Conservation (phyloP, 2,113 vertebrate genomes). For the Carassius carassius region DNA sequence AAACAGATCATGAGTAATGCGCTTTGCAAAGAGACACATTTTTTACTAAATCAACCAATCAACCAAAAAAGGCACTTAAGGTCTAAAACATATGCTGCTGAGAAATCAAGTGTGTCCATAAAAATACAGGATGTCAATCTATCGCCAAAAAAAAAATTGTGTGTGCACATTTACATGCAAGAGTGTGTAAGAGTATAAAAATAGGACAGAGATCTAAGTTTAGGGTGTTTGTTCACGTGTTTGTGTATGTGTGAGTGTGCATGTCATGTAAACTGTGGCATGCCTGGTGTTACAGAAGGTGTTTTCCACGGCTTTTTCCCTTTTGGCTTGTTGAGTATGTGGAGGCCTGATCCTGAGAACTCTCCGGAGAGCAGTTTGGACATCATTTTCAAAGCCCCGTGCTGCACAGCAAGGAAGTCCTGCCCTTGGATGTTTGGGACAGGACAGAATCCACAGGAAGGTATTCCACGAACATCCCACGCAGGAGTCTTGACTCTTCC, state of each 20-base stretch:
- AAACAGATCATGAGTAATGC: constrained; percentile 52
- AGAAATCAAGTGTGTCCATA: background rate
- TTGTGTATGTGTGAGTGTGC: background rate
- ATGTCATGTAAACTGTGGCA: constrained; percentile 54
- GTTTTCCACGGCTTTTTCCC: constrained; percentile 62
- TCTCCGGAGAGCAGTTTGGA: constrained; percentile 64
- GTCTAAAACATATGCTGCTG: constrained; percentile 31
- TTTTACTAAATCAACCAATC: constrained; percentile 42
- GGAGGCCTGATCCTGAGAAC: constrained; percentile 63
- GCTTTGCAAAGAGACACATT: constrained; percentile 36
- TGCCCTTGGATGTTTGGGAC: constrained; percentile 70
- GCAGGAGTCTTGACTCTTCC: constrained; percentile 57
- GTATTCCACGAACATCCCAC: constrained; percentile 74
- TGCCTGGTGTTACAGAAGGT: constrained; percentile 66
- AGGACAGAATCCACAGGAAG: constrained; percentile 67
- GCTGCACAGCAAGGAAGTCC: constrained; percentile 75
- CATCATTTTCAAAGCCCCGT: constrained; percentile 70
- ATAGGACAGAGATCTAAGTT: constrained; percentile 12
- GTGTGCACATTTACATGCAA: no score
- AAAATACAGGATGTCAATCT: background rate
- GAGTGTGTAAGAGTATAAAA: constrained; percentile 14
- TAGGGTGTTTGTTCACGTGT: constrained; percentile 14
- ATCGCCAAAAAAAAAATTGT: background rate
- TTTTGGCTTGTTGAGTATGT: constrained; percentile 65
- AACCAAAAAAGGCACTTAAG: constrained; percentile 36